phyloP scores from a whole-genome alignment of 1,140 invertebrate species.

The Tribolium madens region DNA sequence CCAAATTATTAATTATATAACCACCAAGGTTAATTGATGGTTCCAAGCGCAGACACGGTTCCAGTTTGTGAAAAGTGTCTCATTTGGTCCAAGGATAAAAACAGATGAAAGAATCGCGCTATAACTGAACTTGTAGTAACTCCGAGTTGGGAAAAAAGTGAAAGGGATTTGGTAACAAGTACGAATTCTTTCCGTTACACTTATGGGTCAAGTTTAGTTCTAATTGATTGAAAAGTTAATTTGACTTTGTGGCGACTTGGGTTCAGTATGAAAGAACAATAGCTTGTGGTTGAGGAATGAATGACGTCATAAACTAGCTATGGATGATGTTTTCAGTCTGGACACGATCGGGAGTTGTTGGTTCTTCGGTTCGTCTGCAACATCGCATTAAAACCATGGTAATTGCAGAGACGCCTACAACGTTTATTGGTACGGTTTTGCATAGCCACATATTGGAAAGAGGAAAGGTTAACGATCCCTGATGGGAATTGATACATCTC shows the following conservation, averaged over 20 bases:
- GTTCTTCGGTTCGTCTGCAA: conserved; percentile 27
- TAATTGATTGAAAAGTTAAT: conserved; percentile 7
- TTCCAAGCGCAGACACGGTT: neutral
- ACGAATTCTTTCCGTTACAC: conserved; percentile 36
- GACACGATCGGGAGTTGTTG: conserved; percentile 22
- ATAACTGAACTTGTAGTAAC: neutral
- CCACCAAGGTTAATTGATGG: neutral
- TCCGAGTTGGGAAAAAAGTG: conserved; percentile 1
- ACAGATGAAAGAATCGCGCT: no score
- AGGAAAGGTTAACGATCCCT: conserved; percentile 8
- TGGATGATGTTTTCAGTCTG: conserved; percentile 26
- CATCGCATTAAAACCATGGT: conserved; percentile 11
- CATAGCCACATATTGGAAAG: conserved; percentile 10
- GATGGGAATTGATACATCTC: neutral
- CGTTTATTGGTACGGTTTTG: conserved; percentile 31
- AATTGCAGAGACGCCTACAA: conserved; percentile 30
- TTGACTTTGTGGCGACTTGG: neutral
- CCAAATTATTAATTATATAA: neutral
- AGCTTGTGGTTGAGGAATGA: conserved; percentile 5
- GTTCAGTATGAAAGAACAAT: neutral
- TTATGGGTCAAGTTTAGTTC: conserved; percentile 23
- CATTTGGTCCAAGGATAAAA: neutral
- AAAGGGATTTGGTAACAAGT: conserved; percentile 28
- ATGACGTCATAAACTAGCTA: conserved; percentile 21
- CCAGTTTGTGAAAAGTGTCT: neutral